Percentiles rank a stretch among this genome's conserved stretches.
Conservation (phyloP, 1,140 invertebrate species). For the Heliconius hewitsoni region DNA sequence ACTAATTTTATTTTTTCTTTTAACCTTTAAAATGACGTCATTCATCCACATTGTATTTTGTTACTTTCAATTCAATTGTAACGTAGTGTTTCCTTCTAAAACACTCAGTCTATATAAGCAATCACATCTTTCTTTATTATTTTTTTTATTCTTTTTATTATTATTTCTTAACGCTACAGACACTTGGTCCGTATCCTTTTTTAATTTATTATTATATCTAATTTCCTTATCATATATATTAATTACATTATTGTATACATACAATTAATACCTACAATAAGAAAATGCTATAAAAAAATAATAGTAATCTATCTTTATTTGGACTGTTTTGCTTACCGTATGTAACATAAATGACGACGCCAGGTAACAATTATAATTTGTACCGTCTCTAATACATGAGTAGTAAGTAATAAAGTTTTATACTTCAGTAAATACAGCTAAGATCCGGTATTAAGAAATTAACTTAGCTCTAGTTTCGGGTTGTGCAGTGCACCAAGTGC, state of each 20-base stretch:
- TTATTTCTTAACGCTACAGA: too few relatives aligned
- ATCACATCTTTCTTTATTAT: neutral
- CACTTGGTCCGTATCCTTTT: too few relatives aligned
- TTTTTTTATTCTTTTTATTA: too few relatives aligned
- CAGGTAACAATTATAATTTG: neutral
- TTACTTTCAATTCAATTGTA: neutral
- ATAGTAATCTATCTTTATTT: too few relatives aligned
- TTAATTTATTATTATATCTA: too few relatives aligned
- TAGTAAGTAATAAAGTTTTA: neutral
- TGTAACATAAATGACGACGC: neutral
- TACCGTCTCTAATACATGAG: neutral
- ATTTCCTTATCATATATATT: too few relatives aligned
- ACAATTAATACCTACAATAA: too few relatives aligned
- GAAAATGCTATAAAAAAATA: too few relatives aligned
- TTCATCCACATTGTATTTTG: neutral
- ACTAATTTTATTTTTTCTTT: neutral
- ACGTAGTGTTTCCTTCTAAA: neutral
- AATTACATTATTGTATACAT: too few relatives aligned
- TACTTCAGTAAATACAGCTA: slow-evolving; percentile 25
- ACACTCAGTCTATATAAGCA: neutral
- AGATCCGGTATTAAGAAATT: slow-evolving; percentile 39
- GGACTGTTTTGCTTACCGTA: neutral
- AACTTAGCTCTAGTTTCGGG: slow-evolving; percentile 29
- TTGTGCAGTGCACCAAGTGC: slow-evolving; percentile 24
- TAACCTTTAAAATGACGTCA: neutral